Evolutionary conservation across 2,888 invertebrate genomes (phyloP), one percentile per base, ranked within the genome.

Genomic region (Lymantria dispar): DNA sequence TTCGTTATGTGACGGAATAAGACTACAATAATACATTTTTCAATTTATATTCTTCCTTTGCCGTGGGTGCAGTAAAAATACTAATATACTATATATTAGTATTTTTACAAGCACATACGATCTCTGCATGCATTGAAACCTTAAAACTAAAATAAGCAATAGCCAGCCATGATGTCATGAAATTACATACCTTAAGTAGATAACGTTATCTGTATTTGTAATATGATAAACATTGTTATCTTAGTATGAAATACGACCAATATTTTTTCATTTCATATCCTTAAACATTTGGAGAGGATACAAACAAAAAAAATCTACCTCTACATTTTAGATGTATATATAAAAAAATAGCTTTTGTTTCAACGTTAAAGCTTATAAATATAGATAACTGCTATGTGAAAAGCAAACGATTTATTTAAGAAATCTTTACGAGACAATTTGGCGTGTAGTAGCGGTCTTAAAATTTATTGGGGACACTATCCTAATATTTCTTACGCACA

Each of bases 401-500:
- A 33, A 33, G 8, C 33, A 33, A 7, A 33, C 10, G 33, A 33
- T 33, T 5, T 33, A 33, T 33, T 33, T 10, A 33, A 10, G 33
- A 33, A 33, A 33, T 22, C 22, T 22, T 22, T 22, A 22, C 22
- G 22, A 22, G 22, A 22, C 22, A 33, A 33, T 33, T 33, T 10
- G 48, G 49, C 46, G 43, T 45, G 42, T 22, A 48, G n/a, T 33
- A 57, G 56, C 58, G 58, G 50, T 44, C 55, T 33, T 33, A 33
- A 33, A 33, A 33, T 33, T 33, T 33, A 33, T 50, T 47, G 47
- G 43, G 37, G 13, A 52, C 43, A 42, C 58, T 52, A 50, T 54
- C 47, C 52, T 49, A 64, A 64, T 62, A 66, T 63, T 62, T 66
- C 48, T 64, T 60, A 68, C 54, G 62, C 60, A 66, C 63, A 63